Evolutionary conservation across 2,113 vertebrate genomes (phyloP).

Genomic region (Pluvialis apricaria): DNA sequence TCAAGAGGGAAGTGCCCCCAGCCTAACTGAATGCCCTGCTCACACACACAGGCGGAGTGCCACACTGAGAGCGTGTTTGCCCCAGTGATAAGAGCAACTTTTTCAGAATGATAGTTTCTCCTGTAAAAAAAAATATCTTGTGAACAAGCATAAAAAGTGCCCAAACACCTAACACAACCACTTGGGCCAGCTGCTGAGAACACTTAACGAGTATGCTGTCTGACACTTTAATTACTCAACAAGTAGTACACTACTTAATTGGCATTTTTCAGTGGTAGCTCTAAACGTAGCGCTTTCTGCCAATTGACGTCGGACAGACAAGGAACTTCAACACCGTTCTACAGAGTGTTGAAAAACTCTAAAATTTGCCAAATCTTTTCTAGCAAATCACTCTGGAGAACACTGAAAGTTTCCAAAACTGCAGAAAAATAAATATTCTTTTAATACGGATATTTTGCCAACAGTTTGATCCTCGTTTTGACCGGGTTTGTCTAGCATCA

Average conservation of each 20-base stretch:
- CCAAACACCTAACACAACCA: background rate
- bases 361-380: background rate
- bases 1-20: background rate
- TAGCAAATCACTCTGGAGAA: background rate
- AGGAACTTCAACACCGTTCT: background rate
- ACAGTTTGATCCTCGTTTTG: background rate
- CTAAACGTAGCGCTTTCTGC: background rate
- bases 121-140: background rate
- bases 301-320: background rate
- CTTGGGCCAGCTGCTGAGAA: background rate
- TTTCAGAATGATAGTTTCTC: background rate
- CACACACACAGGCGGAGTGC: background rate
- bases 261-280: background rate
- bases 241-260: background rate
- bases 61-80: rapidly evolving
- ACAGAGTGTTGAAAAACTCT: background rate
- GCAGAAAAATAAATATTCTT: background rate
- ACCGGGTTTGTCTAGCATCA: background rate
- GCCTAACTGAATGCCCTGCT: background rate
- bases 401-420: background rate
- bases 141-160: background rate
- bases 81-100: background rate
- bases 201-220: background rate
- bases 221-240: slow-evolving; percentile 8
- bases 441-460: background rate